phyloP scores from a whole-genome alignment of 1,140 invertebrate genomes.

The Berghia stephanieae region DNA sequence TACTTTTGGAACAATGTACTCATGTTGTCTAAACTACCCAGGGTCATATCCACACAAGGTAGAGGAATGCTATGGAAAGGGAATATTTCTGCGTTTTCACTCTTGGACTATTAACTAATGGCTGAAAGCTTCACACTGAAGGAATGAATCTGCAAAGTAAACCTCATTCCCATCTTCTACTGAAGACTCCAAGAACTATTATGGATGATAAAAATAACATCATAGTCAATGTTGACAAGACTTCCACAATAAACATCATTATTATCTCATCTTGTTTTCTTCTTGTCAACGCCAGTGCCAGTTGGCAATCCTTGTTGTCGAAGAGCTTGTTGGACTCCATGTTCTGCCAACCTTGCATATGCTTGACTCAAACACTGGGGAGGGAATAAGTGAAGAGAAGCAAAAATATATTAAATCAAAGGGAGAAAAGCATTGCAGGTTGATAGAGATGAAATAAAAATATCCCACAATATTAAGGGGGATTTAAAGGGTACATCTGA shows the following conservation, averaged over 20 bases:
- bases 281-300: not conserved
- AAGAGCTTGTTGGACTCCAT: conserved; percentile 47
- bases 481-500: too few relatives aligned
- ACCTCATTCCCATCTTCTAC: not conserved
- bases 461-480: too few relatives aligned
- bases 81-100: too few relatives aligned
- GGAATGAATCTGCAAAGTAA: not conserved
- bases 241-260: not conserved
- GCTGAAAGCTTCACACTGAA: not conserved
- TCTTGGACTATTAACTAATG: too few relatives aligned
- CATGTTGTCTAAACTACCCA: too few relatives aligned
- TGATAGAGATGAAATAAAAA: not conserved
- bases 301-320: conserved; percentile 44
- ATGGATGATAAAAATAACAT: not conserved
- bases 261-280: not conserved
- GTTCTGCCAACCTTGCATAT: conserved; percentile 52
- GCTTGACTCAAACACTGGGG: conserved; percentile 53
- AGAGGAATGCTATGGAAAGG: too few relatives aligned
- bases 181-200: not conserved
- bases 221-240: not conserved
- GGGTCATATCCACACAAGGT: too few relatives aligned
- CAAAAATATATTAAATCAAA: not conserved
- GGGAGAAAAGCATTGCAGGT: too few relatives aligned
- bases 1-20: too few relatives aligned
- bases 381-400: conserved; percentile 9